Base-by-base conservation (phyloP, 2,888 invertebrate species). In the Herminia tarsipennalis region DNA sequence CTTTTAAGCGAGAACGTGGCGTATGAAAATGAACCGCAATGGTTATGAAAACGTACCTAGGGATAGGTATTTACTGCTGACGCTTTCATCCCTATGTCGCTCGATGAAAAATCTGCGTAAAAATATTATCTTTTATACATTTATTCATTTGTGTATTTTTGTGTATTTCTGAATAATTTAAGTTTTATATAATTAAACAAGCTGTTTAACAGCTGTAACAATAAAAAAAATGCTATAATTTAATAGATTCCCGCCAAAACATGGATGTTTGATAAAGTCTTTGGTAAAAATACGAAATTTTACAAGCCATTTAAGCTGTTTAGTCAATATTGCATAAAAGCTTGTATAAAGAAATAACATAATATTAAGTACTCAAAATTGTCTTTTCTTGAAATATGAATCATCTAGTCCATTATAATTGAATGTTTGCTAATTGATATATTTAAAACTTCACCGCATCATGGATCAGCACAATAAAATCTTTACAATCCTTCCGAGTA, bases 381-480 rank as follows among this genome's bases (percentile, higher is more conserved):
- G 9, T 29, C 13, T 17, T 29, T n/a, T 16, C 4, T 16, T 5
- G 4, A 5, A 16, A 29, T n/a, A n/a, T n/a, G n/a, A n/a, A n/a
- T n/a, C n/a, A n/a, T n/a, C n/a, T n/a, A n/a, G n/a, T n/a, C n/a
- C n/a, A n/a, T n/a, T n/a, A n/a, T n/a, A 20, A 27, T 49, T 41
- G 9, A 21, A 27, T 17, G n/a, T 21, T 18, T 27, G 25, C 18
- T 25, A 32, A 42, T 10, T 22, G 20, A 9, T 29, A 16, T 14
- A 18, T 29, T 44, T 42, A 43, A 55, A 42, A 43, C 33, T 44
- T 52, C 51, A 46, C 51, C 27, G 43, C 56, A 58, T 54, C 48
- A 47, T 41, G 50, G 47, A 49, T 57, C 60, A 70, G 57, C 65
- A 57, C 60, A 72, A 70, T 73, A 61, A 72, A 70, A 77, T 69